These are phyloP conservation scores for Mormyrus proboscirostris DNA, from an alignment of 2,797 vertebrate species.

Conservation along the genomic window DNA sequence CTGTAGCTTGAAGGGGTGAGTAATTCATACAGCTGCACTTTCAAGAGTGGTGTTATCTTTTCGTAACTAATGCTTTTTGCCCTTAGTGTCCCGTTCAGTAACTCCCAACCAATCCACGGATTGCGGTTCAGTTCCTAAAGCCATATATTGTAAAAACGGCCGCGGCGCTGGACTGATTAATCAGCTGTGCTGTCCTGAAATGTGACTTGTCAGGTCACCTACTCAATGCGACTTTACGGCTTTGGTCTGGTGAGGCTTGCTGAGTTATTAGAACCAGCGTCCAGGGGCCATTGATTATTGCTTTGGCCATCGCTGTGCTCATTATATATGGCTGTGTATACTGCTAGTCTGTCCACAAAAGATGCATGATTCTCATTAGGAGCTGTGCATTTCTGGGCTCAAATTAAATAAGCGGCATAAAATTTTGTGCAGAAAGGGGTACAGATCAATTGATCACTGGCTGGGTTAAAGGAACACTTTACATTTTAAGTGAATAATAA, in stretches of 20 bases:
- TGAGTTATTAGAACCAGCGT: slow-evolving; percentile 9
- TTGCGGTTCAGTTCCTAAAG: neutral
- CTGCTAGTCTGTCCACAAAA: neutral
- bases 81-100: neutral
- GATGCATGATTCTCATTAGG: slow-evolving; percentile 16
- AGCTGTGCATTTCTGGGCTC: neutral
- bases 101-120: neutral
- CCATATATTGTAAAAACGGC: neutral
- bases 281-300: slow-evolving; percentile 5
- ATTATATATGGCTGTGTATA: slow-evolving; percentile 14
- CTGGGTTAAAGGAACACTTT: neutral
- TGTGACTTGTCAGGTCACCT: neutral
- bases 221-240: neutral
- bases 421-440: neutral
- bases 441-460: slow-evolving; percentile 2
- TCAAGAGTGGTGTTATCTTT: neutral
- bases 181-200: slow-evolving; percentile 9
- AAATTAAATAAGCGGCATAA: slow-evolving; percentile 6
- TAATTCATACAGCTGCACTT: slow-evolving; percentile 1
- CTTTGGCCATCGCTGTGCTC: slow-evolving; percentile 15
- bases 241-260: neutral
- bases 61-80: neutral
- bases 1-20: neutral
- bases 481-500: slow-evolving; percentile 7
- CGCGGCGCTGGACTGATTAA: neutral